Conservation (phyloP, 2,797 vertebrate species). For the Sebastes taczanowskii region DNA sequence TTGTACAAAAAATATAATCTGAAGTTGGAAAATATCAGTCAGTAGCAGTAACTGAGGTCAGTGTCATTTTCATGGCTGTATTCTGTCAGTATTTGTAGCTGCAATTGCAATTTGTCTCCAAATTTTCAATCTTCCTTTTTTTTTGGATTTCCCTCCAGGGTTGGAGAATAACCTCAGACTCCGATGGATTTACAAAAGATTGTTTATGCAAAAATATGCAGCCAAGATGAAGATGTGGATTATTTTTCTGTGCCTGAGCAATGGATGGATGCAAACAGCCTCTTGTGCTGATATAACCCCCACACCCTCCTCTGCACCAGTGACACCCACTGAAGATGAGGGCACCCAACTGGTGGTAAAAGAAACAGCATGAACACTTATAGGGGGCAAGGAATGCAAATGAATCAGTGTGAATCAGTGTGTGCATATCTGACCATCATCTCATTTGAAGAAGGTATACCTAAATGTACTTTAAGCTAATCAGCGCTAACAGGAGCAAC, state of each 20-base stretch:
- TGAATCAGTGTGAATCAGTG: neutral
- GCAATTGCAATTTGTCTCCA: neutral
- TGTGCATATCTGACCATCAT: too few species aligned
- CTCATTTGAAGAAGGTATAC: neutral
- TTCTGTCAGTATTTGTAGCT: neutral
- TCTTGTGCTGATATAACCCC: constrained; percentile 20
- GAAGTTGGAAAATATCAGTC: neutral
- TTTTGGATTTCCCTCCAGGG: neutral
- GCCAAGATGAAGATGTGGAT: constrained; percentile 67
- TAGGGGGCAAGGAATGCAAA: neutral
- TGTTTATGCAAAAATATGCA: constrained; percentile 8
- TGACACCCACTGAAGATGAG: constrained; percentile 72
- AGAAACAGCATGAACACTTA: neutral
- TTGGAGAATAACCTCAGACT: neutral
- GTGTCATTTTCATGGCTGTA: neutral
- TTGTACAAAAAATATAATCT: too few species aligned
- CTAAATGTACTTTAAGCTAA: neutral
- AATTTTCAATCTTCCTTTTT: neutral
- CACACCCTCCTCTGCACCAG: constrained; percentile 11
- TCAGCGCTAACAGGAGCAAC: neutral
- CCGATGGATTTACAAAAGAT: neutral
- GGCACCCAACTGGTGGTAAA: constrained; percentile 76
- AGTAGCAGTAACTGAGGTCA: neutral
- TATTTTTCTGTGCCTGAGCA: constrained; percentile 56
- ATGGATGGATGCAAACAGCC: constrained; percentile 32